A percentile compares a stretch with the other conserved stretches of the same genome.
Conservation (phyloP, 2,113 vertebrate genomes). For the Myotis yumanensis region DNA sequence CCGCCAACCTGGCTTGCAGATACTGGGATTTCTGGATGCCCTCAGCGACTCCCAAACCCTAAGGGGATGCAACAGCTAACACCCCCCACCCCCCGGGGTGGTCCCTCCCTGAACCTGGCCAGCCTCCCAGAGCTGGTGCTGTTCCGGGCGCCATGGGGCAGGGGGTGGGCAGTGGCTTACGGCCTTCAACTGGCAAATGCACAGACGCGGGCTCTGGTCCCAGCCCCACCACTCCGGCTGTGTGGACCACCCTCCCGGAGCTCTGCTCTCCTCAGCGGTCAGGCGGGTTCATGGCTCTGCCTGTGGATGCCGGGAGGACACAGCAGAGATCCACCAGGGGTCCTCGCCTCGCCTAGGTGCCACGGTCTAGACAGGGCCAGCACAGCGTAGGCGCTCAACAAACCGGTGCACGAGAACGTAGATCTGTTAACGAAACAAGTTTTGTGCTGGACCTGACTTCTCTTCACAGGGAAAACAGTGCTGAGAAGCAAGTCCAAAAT, state of each 20-base stretch:
- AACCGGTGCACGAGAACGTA: accelerated
- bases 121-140: background rate
- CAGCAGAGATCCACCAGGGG: accelerated
- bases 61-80: background rate
- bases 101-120: background rate
- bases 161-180: background rate
- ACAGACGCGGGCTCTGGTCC: background rate
- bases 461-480: background rate
- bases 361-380: accelerated
- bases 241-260: background rate
- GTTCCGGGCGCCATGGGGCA: accelerated
- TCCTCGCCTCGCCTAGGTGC: background rate
- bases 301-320: background rate
- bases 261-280: background rate
- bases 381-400: background rate
- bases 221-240: background rate
- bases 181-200: background rate
- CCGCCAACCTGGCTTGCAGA: background rate
- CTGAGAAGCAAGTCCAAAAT: background rate
- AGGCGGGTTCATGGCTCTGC: background rate
- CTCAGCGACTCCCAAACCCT: background rate
- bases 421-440: background rate
- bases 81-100: accelerated
- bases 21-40: background rate
- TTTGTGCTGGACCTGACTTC: background rate